phyloP scores from a whole-genome alignment of 2,113 vertebrate species.

The Chiloscyllium plagiosum region DNA sequence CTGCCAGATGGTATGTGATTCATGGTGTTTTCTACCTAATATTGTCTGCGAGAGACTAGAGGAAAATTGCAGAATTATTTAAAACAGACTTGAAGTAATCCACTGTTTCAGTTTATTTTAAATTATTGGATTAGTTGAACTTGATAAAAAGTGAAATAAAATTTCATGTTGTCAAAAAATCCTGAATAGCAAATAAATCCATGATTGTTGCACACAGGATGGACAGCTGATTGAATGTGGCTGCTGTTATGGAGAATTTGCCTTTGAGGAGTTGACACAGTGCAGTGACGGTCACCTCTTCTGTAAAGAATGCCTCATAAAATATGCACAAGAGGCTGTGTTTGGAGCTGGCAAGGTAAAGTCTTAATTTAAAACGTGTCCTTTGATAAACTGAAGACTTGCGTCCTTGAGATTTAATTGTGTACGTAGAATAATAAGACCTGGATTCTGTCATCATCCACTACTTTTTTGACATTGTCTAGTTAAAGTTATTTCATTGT shows the following conservation, averaged over 20 bases:
- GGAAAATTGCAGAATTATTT: not conserved
- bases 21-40: too few species aligned
- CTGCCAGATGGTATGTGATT: too few species aligned
- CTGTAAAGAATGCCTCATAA: conserved; percentile 95
- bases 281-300: conserved; percentile 93
- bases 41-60: too few species aligned
- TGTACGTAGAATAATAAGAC: not conserved
- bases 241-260: conserved; percentile 90
- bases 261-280: conserved; percentile 92
- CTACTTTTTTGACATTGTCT: not conserved
- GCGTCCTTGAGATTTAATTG: not conserved
- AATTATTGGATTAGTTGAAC: not conserved
- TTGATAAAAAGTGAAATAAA: not conserved
- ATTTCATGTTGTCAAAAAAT: not conserved
- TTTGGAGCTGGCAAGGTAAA: conserved; percentile 88
- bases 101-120: not conserved
- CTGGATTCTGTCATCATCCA: not conserved
- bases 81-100: not conserved
- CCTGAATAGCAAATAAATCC: not conserved
- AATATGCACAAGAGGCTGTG: conserved; percentile 92
- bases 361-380: not conserved
- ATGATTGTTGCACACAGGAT: conserved; percentile 57
- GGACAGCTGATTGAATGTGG: conserved; percentile 95
- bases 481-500: not conserved
- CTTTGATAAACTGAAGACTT: not conserved